Percentiles rank a stretch among this genome's conserved stretches.
Evolutionary conservation across 2,113 vertebrate species (phyloP).

Genomic region (Tupaia chinensis): DNA sequence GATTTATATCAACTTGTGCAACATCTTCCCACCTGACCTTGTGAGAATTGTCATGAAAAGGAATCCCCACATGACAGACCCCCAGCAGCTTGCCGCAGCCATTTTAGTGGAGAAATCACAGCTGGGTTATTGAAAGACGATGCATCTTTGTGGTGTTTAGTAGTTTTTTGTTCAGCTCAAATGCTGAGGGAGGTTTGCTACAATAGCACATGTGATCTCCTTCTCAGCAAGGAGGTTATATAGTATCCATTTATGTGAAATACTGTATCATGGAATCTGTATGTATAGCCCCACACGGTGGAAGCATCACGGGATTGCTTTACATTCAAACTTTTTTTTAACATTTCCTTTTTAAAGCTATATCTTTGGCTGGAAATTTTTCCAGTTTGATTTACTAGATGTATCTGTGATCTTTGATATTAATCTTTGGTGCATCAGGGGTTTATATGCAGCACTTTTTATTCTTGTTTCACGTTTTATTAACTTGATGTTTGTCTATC

Average conservation of each 20-base stretch:
- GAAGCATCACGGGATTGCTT: constrained; percentile 84
- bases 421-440: constrained; percentile 91
- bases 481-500: constrained; percentile 85
- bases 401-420: constrained; percentile 87
- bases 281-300: constrained; percentile 85
- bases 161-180: constrained; percentile 90
- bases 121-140: constrained; percentile 91
- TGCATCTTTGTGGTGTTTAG: constrained; percentile 87
- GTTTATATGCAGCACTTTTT: constrained; percentile 93
- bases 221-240: constrained; percentile 90
- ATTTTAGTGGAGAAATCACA: constrained; percentile 97
- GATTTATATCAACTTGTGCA: constrained; percentile 95
- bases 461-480: constrained; percentile 87
- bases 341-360: constrained; percentile 82
- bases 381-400: constrained; percentile 88
- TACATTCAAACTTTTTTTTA: constrained; percentile 85
- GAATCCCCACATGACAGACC: constrained; percentile 95
- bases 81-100: constrained; percentile 97
- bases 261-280: constrained; percentile 89
- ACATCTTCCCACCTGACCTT: constrained; percentile 97
- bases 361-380: constrained; percentile 85
- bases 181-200: constrained; percentile 93
- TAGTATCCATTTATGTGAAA: constrained; percentile 93
- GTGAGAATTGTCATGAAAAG: constrained; percentile 97
- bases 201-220: constrained; percentile 93